Evolutionary conservation across 2,888 invertebrate species (phyloP).

Genomic region (Folsomia manolachei): DNA sequence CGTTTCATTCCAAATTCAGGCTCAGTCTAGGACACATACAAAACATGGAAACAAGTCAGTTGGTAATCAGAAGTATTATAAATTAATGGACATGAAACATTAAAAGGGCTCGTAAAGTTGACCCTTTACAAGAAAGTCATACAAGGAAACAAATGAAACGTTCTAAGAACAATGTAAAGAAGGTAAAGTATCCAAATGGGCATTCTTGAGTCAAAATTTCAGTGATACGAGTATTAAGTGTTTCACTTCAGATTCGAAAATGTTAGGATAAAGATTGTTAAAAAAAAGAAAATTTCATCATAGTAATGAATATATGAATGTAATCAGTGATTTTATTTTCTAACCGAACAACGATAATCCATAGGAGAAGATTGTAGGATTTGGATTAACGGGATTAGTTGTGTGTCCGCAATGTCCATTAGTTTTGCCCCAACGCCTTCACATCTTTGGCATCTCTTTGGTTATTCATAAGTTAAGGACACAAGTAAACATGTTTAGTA

Average conservation of each 20-base stretch:
- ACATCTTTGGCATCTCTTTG: slow-evolving; percentile 45
- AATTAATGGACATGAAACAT: background rate
- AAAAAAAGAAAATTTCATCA: too few species aligned
- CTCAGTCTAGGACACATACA: background rate
- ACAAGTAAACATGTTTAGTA: slow-evolving; percentile 10
- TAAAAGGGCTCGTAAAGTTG: background rate
- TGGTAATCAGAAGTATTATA: background rate
- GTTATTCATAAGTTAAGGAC: too few species aligned
- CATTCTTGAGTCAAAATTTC: too few species aligned
- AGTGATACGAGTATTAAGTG: too few species aligned
- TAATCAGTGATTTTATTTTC: too few species aligned
- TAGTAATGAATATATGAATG: too few species aligned
- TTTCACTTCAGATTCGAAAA: too few species aligned
- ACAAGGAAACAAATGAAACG: too few species aligned
- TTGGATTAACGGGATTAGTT: slow-evolving; percentile 48
- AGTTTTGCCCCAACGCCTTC: slow-evolving; percentile 42
- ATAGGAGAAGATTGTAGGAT: slow-evolving; percentile 47
- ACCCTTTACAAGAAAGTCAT: too few species aligned
- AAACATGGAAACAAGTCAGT: background rate
- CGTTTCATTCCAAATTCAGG: slow-evolving; percentile 28
- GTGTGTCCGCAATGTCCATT: slow-evolving; percentile 48
- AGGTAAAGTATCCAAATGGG: too few species aligned
- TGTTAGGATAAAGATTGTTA: too few species aligned
- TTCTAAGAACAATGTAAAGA: too few species aligned
- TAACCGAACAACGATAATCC: slow-evolving; percentile 20